Conservation (phyloP, 1,140 invertebrate species). For the Hirudo medicinalis region DNA sequence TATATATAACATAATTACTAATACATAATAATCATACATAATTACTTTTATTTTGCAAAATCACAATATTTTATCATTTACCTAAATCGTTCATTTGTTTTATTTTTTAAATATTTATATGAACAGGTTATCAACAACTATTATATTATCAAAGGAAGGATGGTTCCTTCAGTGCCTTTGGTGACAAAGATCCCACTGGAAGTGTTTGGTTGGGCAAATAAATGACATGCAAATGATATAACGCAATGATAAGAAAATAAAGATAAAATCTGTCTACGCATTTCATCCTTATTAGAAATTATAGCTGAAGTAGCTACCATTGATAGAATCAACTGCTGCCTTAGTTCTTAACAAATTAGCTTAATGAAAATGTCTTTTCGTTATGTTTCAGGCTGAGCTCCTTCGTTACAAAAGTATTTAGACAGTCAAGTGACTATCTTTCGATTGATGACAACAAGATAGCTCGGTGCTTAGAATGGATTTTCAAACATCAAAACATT, state of each 20-base stretch:
- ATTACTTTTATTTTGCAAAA: too few relatives aligned
- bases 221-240: too few relatives aligned
- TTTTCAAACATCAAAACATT: not conserved
- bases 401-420: constrained; percentile 74
- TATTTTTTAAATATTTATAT: too few relatives aligned
- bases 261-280: too few relatives aligned
- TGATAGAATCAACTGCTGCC: too few relatives aligned
- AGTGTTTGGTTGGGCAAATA: constrained; percentile 63
- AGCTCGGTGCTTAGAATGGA: constrained; percentile 59
- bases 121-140: constrained; percentile 73
- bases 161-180: constrained; percentile 89
- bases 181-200: constrained; percentile 61
- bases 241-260: too few relatives aligned
- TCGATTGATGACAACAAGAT: constrained; percentile 60
- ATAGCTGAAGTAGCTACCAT: too few relatives aligned
- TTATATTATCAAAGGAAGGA: constrained; percentile 73
- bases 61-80: too few relatives aligned
- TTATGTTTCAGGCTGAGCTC: constrained; percentile 61
- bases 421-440: constrained; percentile 66
- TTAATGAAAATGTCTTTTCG: not conserved
- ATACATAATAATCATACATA: too few relatives aligned
- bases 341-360: not conserved
- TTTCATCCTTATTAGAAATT: too few relatives aligned
- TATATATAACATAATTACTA: too few relatives aligned
- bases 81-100: not conserved